Percentiles rank a stretch among this genome's conserved stretches.
These are phyloP conservation scores for Phyllopteryx taeniolatus DNA, from an alignment of 2,113 vertebrate genomes.

Conservation along the genomic window DNA sequence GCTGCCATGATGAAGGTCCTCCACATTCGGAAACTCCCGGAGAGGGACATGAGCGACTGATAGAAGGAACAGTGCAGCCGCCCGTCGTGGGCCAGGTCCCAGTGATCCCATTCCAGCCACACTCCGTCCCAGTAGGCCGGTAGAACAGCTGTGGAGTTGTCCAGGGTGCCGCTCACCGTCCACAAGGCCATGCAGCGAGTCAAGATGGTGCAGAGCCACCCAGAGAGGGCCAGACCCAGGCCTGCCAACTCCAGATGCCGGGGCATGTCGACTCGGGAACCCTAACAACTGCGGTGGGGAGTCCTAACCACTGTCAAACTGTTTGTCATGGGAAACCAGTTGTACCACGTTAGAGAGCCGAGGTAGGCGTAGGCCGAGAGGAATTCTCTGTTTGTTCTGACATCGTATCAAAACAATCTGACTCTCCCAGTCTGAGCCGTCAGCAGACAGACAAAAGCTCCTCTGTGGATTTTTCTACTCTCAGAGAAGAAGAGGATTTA, in stretches of 20 bases:
- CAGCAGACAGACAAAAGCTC: slow-evolving; percentile 46
- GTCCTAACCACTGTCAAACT: slow-evolving; percentile 1
- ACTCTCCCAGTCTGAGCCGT: slow-evolving; percentile 11
- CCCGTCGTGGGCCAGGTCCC: slow-evolving; percentile 79
- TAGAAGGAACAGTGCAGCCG: slow-evolving; percentile 89
- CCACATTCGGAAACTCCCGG: slow-evolving; percentile 79
- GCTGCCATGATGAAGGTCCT: slow-evolving; percentile 77
- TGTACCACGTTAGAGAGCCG: slow-evolving; percentile 51
- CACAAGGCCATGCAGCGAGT: slow-evolving; percentile 84
- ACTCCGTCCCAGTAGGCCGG: slow-evolving; percentile 87
- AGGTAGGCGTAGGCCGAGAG: slow-evolving; percentile 36
- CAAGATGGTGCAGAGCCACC: slow-evolving; percentile 74
- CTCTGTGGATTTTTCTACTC: slow-evolving; percentile 33
- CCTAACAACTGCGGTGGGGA: slow-evolving; percentile 28
- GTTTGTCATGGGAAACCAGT: slow-evolving; percentile 42
- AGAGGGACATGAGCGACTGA: slow-evolving; percentile 80
- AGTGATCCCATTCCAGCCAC: slow-evolving; percentile 88
- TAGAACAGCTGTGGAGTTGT: slow-evolving; percentile 79
- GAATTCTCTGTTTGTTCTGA: slow-evolving; percentile 55
- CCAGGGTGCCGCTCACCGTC: slow-evolving; percentile 77
- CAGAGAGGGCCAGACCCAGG: slow-evolving; percentile 49
- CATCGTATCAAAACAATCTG: slow-evolving; percentile 70
- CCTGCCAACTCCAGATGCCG: slow-evolving; percentile 56
- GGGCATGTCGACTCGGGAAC: slow-evolving; percentile 56
- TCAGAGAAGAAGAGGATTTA: slow-evolving; percentile 13